Base-by-base conservation (phyloP, 2,888 invertebrate genomes). In the Allygus modestus region DNA sequence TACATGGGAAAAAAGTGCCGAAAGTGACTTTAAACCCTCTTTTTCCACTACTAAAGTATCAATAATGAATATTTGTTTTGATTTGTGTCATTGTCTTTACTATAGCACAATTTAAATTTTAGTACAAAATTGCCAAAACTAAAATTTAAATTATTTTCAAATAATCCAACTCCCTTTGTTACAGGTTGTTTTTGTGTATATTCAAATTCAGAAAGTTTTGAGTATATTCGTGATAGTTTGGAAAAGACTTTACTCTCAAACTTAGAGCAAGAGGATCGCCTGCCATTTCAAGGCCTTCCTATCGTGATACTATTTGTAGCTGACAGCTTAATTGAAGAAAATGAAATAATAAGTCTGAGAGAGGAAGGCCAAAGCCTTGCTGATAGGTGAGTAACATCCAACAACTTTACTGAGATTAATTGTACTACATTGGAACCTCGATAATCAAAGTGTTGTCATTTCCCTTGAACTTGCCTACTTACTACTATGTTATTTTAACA, bases 281-380 rank as follows among this genome's bases (percentile, higher is more conserved):
- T 95, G 86, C 96, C 96, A 15, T 96, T 97, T 90, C 97, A 97
- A 91, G 92, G 95, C 86, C 91, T 98, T 87, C 98, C 98, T 0
- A 94, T 98, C 89, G 97, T 98, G 73, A 94, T 98, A 88, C 94
- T 98, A 91, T 97, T 98, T 90, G 95, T 97, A 33, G 96, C 97
- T 89, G 97, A 97, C 90, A 93, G 96, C 17, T 92, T 92, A 85
- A 94, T 97, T 90, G 95, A 96, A 87, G 97, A 97, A 90, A 95
- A 96, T 88, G 97, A 97, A 90, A 92, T 96, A n/a, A 93, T 95
- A 86, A 94, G 95, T 89, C 92, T 98, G 84, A 94, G 97, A 86
- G 96, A 97, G 88, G 97, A 97, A 90, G 98, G 98, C 2, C 96
- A 97, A 91, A 95, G 95, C 91, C 93, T 98, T 81, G 97, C 98